Base-by-base conservation (phyloP, 1,140 invertebrate species). In the Drosophila sproati region DNA sequence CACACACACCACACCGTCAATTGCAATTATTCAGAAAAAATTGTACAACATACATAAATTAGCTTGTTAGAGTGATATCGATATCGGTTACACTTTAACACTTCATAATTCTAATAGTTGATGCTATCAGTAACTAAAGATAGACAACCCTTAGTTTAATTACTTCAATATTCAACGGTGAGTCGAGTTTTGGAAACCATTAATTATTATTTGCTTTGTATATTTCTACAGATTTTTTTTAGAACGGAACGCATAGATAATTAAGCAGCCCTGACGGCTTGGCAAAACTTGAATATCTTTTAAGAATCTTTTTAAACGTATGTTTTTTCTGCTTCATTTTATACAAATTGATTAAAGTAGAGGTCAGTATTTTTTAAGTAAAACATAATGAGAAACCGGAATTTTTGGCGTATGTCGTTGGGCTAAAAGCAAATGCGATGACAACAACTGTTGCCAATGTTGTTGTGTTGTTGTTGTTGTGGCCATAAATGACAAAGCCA, bases 361-460 rank as follows among this genome's bases (percentile, higher is more conserved):
- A 67, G 80, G 75, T 71, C 78, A 72, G 70, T 71, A 69, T 52
- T 83, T 59, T 55, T 75, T 62, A 73, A 79, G 37, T 64, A 28
- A 69, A 83, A 62, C 81, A 83, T 86, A 87, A 86, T 86, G 82
- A 78, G 59, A 85, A 89, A 89, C 85, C 75, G 85, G 85, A 89
- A 75, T 89, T 73, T 74, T 74, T 5, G 72, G 67, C 48, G 68
- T 55, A 8, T 60, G 43, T 52, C n/a, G 39, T 52, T 63, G 10
- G 32, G 35, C 57, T 47, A 45, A 60, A 77, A 78, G 76, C 68
- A 59, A 64, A 35, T 20, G 5, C 48, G 54, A 28, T 62, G 51
- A 82, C 78, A 83, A 52, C 54, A 63, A 75, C 60, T 61, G 8
- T 47, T 54, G 61, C 34, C 34, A 56, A 72, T 72, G 39, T 45